Evolutionary conservation across 2,113 vertebrate species (phyloP).

Genomic region (Tupaia chinensis): DNA sequence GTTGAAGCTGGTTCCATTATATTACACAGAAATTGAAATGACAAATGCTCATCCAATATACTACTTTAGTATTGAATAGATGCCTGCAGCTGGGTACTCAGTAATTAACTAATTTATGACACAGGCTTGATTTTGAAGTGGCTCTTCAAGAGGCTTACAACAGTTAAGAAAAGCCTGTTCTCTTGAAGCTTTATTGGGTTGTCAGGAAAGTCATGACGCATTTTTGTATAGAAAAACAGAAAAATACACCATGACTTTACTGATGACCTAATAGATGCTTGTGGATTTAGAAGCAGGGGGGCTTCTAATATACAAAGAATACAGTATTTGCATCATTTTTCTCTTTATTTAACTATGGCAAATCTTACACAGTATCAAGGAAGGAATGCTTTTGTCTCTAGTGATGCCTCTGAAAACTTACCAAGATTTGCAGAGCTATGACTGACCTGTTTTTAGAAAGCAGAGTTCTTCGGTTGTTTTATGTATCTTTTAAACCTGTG

Average conservation of each 20-base stretch:
- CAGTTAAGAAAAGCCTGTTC: too few species aligned
- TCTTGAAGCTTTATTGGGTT: neutral
- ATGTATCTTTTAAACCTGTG: neutral
- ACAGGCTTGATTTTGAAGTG: neutral
- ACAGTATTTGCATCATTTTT: neutral
- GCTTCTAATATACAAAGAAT: neutral
- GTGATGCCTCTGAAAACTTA: constrained; percentile 2
- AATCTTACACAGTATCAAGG: neutral
- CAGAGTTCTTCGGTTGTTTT: neutral
- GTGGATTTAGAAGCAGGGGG: neutral
- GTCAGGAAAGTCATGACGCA: too few species aligned
- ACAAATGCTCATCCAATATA: neutral
- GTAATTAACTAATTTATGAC: neutral
- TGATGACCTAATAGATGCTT: too few species aligned
- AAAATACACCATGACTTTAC: too few species aligned
- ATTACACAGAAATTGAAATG: constrained; percentile 9
- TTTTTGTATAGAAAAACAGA: too few species aligned
- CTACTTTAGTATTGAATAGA: neutral
- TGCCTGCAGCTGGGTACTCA: neutral
- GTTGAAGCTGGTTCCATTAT: neutral
- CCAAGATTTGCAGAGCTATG: neutral
- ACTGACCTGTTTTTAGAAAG: neutral
- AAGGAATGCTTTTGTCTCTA: constrained; percentile 1
- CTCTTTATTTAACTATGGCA: neutral
- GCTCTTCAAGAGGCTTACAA: neutral